These are phyloP conservation scores for Podilymbus podiceps DNA, from an alignment of 2,113 vertebrate species.

Conservation along the genomic window DNA sequence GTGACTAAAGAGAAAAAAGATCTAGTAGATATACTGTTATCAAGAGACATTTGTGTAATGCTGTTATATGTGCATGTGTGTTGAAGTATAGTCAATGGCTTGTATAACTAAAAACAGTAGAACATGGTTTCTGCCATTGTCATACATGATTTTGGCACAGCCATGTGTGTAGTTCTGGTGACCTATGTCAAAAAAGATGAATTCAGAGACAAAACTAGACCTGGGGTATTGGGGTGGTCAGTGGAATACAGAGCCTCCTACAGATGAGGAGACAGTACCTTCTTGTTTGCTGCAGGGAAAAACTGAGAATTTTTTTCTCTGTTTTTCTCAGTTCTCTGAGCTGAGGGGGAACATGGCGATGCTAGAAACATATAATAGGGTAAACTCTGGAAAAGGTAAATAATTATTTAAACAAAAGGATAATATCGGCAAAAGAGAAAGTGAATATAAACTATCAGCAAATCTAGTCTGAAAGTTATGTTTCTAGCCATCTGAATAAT, in stretches of 20 bases:
- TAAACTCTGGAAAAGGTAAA: not conserved
- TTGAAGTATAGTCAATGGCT: not conserved
- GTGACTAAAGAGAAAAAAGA: not conserved
- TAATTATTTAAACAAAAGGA: not conserved
- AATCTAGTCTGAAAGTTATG: not conserved
- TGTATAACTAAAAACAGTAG: not conserved
- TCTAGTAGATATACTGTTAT: not conserved
- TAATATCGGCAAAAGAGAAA: not conserved
- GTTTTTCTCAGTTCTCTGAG: not conserved
- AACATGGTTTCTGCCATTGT: not conserved
- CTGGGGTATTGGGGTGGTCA: not conserved
- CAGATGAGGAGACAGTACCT: not conserved
- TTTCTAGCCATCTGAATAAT: not conserved
- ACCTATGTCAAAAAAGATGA: not conserved
- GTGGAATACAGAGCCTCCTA: not conserved
- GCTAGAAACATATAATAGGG: not conserved
- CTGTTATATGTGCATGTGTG: not conserved
- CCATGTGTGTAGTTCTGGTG: not conserved
- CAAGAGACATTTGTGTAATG: not conserved
- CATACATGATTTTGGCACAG: not conserved
- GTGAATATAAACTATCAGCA: not conserved
- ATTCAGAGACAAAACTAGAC: not conserved
- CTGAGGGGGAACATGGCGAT: accelerated
- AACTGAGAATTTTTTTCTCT: not conserved
- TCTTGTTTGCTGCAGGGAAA: not conserved